Conservation (phyloP, 2,888 invertebrate genomes). For the Sinodicranocentrus sp. region DNA sequence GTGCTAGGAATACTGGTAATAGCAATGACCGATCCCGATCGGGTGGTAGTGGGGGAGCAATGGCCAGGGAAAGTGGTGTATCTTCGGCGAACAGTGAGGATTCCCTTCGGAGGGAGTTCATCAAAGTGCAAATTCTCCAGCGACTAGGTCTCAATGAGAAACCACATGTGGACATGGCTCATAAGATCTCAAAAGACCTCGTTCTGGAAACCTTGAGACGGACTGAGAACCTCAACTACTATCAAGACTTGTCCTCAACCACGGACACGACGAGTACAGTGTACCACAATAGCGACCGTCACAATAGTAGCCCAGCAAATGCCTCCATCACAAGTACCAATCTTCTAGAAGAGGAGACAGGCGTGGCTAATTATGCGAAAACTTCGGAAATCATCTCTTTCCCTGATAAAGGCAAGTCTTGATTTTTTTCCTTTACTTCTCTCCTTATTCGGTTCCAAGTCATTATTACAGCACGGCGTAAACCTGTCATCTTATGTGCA, state of each 20-base stretch:
- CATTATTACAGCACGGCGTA: conserved; percentile 49
- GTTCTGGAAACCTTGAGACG: conserved; percentile 75
- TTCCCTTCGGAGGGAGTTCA: conserved; percentile 72
- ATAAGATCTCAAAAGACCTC: conserved; percentile 75
- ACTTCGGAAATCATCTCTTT: conserved; percentile 77
- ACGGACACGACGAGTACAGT: not conserved
- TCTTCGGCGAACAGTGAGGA: conserved; percentile 59
- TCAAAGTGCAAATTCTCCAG: conserved; percentile 76
- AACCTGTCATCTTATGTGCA: not conserved
- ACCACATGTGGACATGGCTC: conserved; percentile 74
- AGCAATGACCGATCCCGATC: conserved; percentile 10
- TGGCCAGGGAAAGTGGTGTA: conserved; percentile 6
- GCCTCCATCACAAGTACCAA: conserved; percentile 15
- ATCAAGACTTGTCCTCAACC: conserved; percentile 24
- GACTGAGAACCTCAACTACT: conserved; percentile 71
- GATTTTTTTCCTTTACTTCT: conserved; percentile 54
- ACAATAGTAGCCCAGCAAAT: conserved; percentile 21
- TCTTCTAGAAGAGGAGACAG: conserved; percentile 64
- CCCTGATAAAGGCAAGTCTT: conserved; percentile 75
- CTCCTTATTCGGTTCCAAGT: conserved; percentile 59
- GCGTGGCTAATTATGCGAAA: conserved; percentile 75
- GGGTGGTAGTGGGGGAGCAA: not conserved
- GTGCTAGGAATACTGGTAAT: not conserved
- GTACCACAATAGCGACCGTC: not conserved
- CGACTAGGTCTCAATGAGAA: conserved; percentile 75